Evolutionary conservation across 2,797 vertebrate species (phyloP).

Genomic region (Babyrousa celebensis): DNA sequence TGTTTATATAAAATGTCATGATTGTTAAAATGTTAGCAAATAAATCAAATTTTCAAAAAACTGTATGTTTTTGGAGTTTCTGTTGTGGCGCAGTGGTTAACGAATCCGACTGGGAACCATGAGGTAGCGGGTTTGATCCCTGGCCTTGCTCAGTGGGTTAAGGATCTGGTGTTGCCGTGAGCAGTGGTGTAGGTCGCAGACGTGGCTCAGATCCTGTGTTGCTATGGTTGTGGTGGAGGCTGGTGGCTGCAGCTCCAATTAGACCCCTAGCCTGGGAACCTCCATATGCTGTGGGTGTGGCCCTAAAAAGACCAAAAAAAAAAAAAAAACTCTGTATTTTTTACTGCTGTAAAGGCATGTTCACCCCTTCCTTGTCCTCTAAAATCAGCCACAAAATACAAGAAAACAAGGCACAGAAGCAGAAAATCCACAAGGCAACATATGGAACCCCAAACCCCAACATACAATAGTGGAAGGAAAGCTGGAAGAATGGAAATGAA

Average conservation of each 20-base stretch:
- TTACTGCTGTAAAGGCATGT: background rate
- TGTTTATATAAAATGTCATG: background rate
- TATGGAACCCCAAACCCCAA: background rate
- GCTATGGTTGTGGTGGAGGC: no score
- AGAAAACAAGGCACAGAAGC: background rate
- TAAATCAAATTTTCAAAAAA: background rate
- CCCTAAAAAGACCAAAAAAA: background rate
- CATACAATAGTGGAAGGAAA: background rate
- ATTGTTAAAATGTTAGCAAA: slow-evolving; percentile 6
- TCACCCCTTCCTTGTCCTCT: background rate
- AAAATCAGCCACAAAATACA: background rate
- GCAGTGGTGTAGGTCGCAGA: no score
- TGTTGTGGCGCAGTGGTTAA: no score
- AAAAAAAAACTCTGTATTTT: background rate
- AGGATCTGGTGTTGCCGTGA: no score
- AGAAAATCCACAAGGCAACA: background rate
- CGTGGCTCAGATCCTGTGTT: no score
- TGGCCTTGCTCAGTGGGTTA: no score
- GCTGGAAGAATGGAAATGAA: background rate
- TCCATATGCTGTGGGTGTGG: no score
- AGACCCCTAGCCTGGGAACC: no score
- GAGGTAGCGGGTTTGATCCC: no score
- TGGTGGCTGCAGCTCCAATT: no score
- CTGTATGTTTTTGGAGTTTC: no score
- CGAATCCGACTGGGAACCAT: no score